Base-by-base conservation (phyloP, 2,888 invertebrate genomes). In the Drosophila fungiperda region DNA sequence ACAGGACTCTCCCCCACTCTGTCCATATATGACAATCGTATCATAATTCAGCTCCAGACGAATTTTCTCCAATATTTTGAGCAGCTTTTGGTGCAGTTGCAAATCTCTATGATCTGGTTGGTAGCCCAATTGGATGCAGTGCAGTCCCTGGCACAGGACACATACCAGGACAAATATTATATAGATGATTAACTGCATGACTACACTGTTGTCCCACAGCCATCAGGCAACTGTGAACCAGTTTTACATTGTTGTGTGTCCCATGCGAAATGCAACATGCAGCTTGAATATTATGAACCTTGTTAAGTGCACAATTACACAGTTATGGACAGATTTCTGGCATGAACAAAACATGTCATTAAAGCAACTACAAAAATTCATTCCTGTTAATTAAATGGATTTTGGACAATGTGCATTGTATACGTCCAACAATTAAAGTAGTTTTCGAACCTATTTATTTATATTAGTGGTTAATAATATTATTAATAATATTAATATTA, bases 1-100 rank as follows among this genome's bases (percentile, higher is more conserved):
- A 26, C 88, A 87, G 2, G 48, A 29, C 7, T 33, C 45, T 45
- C 12, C 20, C 20, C 45, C 48, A 17, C 17, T 54, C 0, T 52
- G 9, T 1, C 88, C 88, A 42, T 85, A 81, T 0, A 86, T 9
- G 1, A 78, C 15, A 0, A 88, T 0, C 0, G 70, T 76, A 2
- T 76, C 76, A 17, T 62, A 86, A 7, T 53, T n/a, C 32, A 55
- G 53, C 49, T 81, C 81, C 26, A 38, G 36, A n/a, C 48, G 69
- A 9, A 86, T 65, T 35, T 67, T 61, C 32, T 53, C 6, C 0
- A 88, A 6, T 0, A 83, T 55, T 1, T 52, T 40, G 2, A 70
- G n/a, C 15, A 83, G 38, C 1, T 48, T 38, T 0, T 55, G 11
- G 11, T 69, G 32, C 20, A 70, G 4, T 2, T 59, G 29, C 1